Conservation (phyloP, 2,888 invertebrate species). For the Xestia ashworthii region DNA sequence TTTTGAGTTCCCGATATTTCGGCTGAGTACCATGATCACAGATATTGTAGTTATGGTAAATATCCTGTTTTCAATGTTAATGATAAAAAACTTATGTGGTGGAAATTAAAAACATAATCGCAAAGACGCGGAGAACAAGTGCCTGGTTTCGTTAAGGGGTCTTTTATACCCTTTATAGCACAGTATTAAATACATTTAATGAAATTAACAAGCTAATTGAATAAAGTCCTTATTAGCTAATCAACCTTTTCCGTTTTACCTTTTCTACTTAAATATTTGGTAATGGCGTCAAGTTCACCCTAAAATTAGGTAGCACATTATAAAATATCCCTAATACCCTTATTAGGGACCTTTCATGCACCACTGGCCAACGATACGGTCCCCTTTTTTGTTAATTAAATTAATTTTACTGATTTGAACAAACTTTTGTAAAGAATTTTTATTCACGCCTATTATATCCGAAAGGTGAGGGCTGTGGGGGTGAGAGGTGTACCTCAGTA, state of each 20-base stretch:
- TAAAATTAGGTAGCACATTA: conserved; percentile 20
- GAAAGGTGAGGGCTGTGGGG: too few species aligned
- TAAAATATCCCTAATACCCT: conserved; percentile 13
- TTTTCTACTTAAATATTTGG: conserved; percentile 43
- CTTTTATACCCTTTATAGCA: not conserved
- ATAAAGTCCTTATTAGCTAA: conserved; percentile 1
- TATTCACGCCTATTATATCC: not conserved
- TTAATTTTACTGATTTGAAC: not conserved
- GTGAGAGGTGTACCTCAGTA: too few species aligned
- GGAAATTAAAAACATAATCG: not conserved
- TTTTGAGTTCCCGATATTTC: too few species aligned
- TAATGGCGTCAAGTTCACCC: conserved; percentile 9
- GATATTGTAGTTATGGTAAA: too few species aligned
- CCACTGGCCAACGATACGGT: conserved; percentile 1
- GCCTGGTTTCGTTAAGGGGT: not conserved
- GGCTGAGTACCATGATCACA: too few species aligned
- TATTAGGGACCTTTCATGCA: conserved; percentile 5
- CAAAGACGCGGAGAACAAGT: not conserved
- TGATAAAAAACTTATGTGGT: too few species aligned
- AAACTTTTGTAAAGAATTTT: not conserved
- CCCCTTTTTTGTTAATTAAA: conserved; percentile 18
- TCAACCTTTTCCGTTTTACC: conserved; percentile 3
- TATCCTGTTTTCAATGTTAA: too few species aligned
- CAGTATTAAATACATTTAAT: not conserved
- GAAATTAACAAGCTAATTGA: not conserved